Base-by-base conservation (phyloP, 2,797 vertebrate species). In the Discoglossus pictus region DNA sequence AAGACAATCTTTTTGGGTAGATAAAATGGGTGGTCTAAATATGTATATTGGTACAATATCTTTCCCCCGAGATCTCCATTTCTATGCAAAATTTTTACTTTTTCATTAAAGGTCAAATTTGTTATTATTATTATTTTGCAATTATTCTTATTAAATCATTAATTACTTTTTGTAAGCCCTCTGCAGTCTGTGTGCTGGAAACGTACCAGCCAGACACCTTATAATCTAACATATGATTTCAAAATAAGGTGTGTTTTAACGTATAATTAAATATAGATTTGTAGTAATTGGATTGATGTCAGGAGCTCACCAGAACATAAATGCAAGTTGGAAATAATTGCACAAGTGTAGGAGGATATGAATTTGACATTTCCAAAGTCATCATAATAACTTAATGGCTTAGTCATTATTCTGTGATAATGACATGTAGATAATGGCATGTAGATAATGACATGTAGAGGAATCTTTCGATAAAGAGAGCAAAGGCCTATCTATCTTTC, bases 61-160 rank as follows among this genome's bases (percentile, higher is more conserved):
- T n/a, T n/a, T n/a, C n/a, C n/a, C n/a, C n/a, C n/a, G n/a, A n/a
- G n/a, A n/a, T n/a, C n/a, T n/a, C n/a, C n/a, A n/a, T n/a, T n/a
- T n/a, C n/a, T n/a, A n/a, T n/a, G n/a, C n/a, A n/a, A n/a, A n/a
- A n/a, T n/a, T n/a, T n/a, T n/a, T n/a, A n/a, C n/a, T 18, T 34
- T 53, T 39, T 39, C 13, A 55, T 38, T 55, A 31, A 55, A 55
- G 52, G 52, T 55, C 34, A 55, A 16, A 20, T 20, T 23, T 7
- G n/a, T n/a, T n/a, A n/a, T n/a, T n/a, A n/a, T n/a, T n/a, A n/a
- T n/a, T n/a, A n/a, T n/a, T n/a, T n/a, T 12, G 52, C 52, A 55
- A 39, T 36, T 55, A 55, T 55, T 55, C 38, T 53, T 55, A 38
- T 55, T 25, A 15, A 56, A 24, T 43, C 39, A 25, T 56, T 40